Base-by-base conservation (phyloP, 2,797 vertebrate species). In the Pseudochirops corinnae region DNA sequence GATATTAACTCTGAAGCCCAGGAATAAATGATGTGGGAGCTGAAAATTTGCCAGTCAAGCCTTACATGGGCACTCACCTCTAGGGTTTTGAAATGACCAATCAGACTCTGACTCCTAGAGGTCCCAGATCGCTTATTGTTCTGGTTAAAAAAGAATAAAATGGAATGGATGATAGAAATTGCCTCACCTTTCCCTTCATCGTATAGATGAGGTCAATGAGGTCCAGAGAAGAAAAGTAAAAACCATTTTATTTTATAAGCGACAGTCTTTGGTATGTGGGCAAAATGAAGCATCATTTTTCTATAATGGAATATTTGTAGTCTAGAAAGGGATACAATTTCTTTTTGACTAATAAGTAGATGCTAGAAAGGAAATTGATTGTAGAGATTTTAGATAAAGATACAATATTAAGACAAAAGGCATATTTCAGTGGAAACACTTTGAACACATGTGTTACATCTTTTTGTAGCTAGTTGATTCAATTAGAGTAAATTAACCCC, bases 241-340 rank as follows among this genome's bases (percentile, higher is more conserved):
- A 33, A 33, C 12, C 29, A 55, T 46, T 97, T 39, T 24, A 24
- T 93, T 67, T 95, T 55, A 11, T 95, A 62, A 62, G 57, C 9
- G 55, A 67, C 28, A 91, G 5, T 91, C 92, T 90, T 97, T 95
- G 53, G 46, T 91, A 67, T 57, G 52, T n/a, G 12, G 74, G 26
- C 13, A 92, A 95, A 94, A 58, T 92, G 46, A 55, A 9, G 0
- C 90, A 52, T 50, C 74, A 53, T 90, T 93, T 92, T 74, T 58
- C 26, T 52, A 93, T 31, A 91, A 91, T 55, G 14, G 50, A 29
- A 52, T 91, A 55, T 50, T 90, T 13, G 46, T 31, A 55, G 13
- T 52, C 50, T 91, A 18, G 31, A 55, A 55, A 21, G 14, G 16
- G 52, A 29, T 91, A 55, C 90, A 52, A 31, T 91, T 91, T 91